phyloP scores from a whole-genome alignment of 2,888 invertebrate genomes.

The Epistrophe grossulariae region DNA sequence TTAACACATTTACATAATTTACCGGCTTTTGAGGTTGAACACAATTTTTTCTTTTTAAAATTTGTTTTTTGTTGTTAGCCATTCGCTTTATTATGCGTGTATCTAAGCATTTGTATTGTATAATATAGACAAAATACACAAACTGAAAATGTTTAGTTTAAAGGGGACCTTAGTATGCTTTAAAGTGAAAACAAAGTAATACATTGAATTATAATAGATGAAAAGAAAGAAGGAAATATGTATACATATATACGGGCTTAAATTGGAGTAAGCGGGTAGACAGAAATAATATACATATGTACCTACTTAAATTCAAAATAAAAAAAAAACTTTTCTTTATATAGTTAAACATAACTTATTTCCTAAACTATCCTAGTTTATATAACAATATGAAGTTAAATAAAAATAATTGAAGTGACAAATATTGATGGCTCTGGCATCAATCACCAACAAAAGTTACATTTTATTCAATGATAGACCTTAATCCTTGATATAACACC shows the following conservation, averaged over 20 bases:
- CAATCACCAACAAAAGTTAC: too few species aligned
- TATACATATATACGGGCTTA: slow-evolving; percentile 17
- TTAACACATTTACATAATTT: slow-evolving; percentile 61
- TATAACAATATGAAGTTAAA: too few species aligned
- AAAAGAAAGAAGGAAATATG: neutral
- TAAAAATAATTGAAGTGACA: too few species aligned
- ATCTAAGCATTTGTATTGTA: neutral
- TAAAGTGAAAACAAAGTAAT: neutral
- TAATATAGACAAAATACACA: neutral
- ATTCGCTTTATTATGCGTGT: neutral
- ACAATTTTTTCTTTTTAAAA: neutral
- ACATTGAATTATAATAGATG: neutral
- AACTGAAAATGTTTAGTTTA: neutral
- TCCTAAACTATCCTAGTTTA: too few species aligned
- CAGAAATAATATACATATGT: neutral
- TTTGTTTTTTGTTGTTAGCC: neutral
- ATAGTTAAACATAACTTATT: too few species aligned
- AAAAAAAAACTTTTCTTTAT: neutral
- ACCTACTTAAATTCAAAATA: neutral
- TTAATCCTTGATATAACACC: too few species aligned
- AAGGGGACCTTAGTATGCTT: neutral
- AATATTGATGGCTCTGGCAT: too few species aligned
- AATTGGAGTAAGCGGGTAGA: slow-evolving; percentile 9
- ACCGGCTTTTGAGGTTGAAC: slow-evolving; percentile 44
- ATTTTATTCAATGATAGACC: too few species aligned